These are phyloP conservation scores for Barbus barbus DNA, from an alignment of 2,113 vertebrate genomes.

Conservation along the genomic window DNA sequence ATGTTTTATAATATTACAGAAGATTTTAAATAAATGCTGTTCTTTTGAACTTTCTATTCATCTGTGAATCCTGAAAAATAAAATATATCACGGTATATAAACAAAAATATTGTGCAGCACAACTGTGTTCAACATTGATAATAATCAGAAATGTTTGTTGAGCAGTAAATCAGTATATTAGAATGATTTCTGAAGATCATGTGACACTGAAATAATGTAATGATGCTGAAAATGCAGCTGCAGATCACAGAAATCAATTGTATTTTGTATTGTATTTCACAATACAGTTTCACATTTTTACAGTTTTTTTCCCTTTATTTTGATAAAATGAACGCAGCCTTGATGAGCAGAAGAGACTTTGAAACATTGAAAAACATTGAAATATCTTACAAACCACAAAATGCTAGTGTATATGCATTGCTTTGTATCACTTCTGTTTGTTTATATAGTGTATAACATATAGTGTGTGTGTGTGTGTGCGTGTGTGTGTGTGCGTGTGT, in stretches of 20 bases:
- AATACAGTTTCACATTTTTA: not conserved
- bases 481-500: too few relatives aligned
- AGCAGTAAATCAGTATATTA: not conserved
- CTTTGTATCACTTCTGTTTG: not conserved
- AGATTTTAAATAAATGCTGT: too few relatives aligned
- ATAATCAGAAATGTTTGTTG: not conserved
- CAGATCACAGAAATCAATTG: not conserved
- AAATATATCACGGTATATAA: too few relatives aligned
- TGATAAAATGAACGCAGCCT: not conserved
- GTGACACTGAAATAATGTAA: not conserved
- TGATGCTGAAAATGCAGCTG: not conserved
- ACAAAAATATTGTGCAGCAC: too few relatives aligned
- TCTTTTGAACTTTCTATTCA: too few relatives aligned
- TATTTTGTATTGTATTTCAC: too few relatives aligned
- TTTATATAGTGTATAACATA: not conserved
- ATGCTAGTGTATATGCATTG: not conserved
- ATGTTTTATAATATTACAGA: too few relatives aligned
- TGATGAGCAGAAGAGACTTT: not conserved
- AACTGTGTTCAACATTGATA: too few relatives aligned
- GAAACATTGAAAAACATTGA: not conserved
- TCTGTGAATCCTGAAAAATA: too few relatives aligned
- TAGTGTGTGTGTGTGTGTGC: not conserved
- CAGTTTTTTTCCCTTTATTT: not conserved
- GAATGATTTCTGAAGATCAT: not conserved
- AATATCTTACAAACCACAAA: not conserved